These are phyloP conservation scores for Jacana jacana DNA, from an alignment of 2,113 vertebrate genomes.

Conservation along the genomic window DNA sequence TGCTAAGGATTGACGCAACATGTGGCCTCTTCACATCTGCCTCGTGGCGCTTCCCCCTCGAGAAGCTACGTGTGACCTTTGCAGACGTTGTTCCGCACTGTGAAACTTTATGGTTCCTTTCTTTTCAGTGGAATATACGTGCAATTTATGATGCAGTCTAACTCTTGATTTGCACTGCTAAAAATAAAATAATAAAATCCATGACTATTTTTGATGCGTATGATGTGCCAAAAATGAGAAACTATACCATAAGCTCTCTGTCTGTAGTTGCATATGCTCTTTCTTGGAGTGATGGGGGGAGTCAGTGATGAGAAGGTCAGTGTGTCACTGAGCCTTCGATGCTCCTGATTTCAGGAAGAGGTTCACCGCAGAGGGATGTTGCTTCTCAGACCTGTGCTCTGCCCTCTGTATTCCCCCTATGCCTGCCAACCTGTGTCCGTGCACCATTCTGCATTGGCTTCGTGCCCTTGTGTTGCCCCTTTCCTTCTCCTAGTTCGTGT, in stretches of 20 bases:
- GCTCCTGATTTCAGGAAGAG: background rate
- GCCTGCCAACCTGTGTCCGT: background rate
- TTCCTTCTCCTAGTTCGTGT: background rate
- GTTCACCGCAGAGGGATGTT: background rate
- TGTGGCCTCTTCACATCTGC: slow-evolving; percentile 12
- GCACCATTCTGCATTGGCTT: background rate
- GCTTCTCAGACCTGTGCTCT: background rate
- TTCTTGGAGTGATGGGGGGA: background rate
- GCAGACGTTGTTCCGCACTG: background rate
- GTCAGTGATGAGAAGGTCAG: background rate
- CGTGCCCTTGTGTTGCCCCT: background rate
- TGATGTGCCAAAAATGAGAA: background rate
- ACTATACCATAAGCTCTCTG: background rate
- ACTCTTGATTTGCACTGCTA: background rate
- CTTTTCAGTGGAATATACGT: background rate
- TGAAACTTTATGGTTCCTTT: background rate
- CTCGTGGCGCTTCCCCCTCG: background rate
- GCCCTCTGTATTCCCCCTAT: background rate
- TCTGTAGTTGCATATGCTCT: background rate
- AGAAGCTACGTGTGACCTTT: background rate
- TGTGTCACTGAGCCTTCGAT: background rate
- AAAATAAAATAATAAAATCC: background rate
- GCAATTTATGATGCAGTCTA: background rate
- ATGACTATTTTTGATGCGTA: background rate
- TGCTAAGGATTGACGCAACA: background rate